Percentiles rank a stretch among this genome's conserved stretches.
phyloP scores from a whole-genome alignment of 2,797 vertebrate genomes.

The Tadarida brasiliensis region DNA sequence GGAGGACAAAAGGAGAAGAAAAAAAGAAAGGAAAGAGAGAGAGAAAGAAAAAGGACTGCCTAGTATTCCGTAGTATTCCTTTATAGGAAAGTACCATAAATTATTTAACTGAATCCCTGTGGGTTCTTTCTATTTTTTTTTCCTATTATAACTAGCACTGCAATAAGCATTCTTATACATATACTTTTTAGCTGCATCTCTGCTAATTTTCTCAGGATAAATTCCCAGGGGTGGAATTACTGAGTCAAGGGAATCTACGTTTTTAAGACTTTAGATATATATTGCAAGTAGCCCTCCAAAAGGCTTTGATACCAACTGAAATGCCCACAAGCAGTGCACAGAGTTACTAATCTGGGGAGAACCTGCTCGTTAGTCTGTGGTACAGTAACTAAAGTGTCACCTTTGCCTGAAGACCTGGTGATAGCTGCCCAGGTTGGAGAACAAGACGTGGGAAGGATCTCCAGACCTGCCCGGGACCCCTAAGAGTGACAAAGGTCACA shows the following conservation, averaged over 20 bases:
- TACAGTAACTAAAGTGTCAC: not conserved
- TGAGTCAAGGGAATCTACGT: constrained; percentile 38
- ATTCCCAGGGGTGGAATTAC: constrained; percentile 50
- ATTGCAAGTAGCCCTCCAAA: constrained; percentile 8
- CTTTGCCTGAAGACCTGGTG: not conserved
- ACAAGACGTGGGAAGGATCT: not conserved
- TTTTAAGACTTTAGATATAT: constrained; percentile 34
- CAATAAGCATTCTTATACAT: constrained; percentile 49
- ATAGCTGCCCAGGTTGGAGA: not conserved
- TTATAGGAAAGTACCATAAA: constrained; percentile 11
- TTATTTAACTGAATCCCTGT: constrained; percentile 47
- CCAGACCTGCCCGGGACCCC: not conserved
- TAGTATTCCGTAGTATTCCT: constrained; percentile 3
- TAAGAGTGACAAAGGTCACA: not conserved
- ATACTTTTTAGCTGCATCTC: constrained; percentile 42
- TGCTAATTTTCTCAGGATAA: constrained; percentile 66
- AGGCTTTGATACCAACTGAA: not conserved
- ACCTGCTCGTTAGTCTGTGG: not conserved
- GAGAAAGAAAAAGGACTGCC: not conserved
- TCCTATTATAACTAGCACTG: not conserved
- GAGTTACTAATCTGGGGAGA: not conserved
- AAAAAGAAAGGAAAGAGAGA: not conserved
- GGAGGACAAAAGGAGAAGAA: not conserved
- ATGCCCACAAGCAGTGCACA: not conserved
- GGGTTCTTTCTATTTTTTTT: not conserved